A percentile compares a stretch with the other conserved stretches of the same genome.
Evolutionary conservation across 30 jellyfish, hydroid and myxozoan genomes (phyloP).

Genomic region (Calvadosia cruxmelitensis): DNA sequence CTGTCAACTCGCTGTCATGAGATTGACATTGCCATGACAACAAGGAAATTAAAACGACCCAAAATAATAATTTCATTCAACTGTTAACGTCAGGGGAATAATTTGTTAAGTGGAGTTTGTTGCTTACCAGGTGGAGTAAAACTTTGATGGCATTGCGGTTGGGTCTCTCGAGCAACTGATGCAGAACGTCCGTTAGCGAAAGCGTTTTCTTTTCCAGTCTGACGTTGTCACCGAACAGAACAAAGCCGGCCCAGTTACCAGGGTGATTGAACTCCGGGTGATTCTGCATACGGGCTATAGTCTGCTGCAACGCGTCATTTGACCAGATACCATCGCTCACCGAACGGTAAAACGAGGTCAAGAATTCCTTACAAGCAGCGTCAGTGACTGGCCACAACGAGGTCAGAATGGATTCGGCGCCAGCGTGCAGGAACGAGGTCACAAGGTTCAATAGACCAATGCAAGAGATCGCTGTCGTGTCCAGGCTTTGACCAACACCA

Average conservation of each 20-base stretch:
- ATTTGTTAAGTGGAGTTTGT: too few species aligned
- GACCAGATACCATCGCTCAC: conserved; percentile 35
- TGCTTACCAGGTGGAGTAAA: conserved; percentile 88
- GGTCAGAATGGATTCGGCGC: conserved; percentile 66
- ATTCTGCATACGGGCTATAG: conserved; percentile 36
- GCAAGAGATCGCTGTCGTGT: conserved; percentile 30
- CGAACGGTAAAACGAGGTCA: conserved; percentile 36
- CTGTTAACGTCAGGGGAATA: too few species aligned
- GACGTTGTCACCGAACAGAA: conserved; percentile 49
- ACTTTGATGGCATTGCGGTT: conserved; percentile 88
- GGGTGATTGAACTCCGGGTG: conserved; percentile 51
- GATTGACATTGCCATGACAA: too few species aligned
- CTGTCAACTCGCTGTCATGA: too few species aligned
- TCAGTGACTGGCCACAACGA: conserved; percentile 74
- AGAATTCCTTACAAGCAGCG: conserved; percentile 43
- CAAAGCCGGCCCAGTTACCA: conserved; percentile 83
- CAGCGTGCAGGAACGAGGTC: conserved; percentile 65
- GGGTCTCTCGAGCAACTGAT: conserved; percentile 68
- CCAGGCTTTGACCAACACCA: conserved; percentile 45
- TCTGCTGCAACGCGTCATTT: conserved; percentile 47
- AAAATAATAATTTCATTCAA: too few species aligned
- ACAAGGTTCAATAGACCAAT: conserved; percentile 45
- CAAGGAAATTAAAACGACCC: too few species aligned
- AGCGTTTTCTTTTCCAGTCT: conserved; percentile 44
- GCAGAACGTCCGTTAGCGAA: conserved; percentile 61